Conservation (phyloP, 2,797 vertebrate species). For the Fringilla coelebs region DNA sequence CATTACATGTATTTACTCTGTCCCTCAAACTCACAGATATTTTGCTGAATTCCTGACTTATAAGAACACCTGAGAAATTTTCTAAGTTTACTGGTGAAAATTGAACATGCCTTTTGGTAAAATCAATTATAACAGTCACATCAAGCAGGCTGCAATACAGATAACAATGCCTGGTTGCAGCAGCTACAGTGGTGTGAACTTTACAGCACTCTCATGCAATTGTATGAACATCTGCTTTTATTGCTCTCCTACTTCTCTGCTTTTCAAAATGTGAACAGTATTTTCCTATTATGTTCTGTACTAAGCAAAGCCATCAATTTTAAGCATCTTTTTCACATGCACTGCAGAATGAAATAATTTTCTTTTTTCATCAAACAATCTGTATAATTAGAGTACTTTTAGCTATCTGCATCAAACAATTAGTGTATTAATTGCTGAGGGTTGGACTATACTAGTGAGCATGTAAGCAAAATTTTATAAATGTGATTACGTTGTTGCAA, state of each 20-base stretch:
- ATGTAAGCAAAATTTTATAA: constrained; percentile 65
- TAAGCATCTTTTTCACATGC: constrained; percentile 26
- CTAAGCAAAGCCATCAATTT: constrained; percentile 54
- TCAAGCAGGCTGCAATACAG: neutral
- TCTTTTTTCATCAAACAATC: constrained; percentile 68
- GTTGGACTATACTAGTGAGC: constrained; percentile 11
- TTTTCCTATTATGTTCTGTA: constrained; percentile 49
- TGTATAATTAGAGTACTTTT: constrained; percentile 63
- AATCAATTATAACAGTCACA: neutral
- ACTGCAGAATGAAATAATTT: constrained; percentile 65
- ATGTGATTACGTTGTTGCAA: constrained; percentile 67
- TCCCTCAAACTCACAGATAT: neutral
- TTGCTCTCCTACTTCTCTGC: constrained; percentile 35
- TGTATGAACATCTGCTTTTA: constrained; percentile 68
- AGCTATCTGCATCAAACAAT: constrained; percentile 61
- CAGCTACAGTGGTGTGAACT: neutral
- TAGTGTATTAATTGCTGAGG: constrained; percentile 68
- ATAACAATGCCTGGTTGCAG: neutral
- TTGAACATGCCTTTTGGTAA: neutral
- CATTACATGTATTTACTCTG: neutral
- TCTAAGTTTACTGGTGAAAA: neutral
- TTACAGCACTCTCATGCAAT: neutral
- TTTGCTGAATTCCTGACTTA: neutral
- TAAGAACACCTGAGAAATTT: neutral
- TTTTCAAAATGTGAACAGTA: constrained; percentile 57